These are phyloP conservation scores for Eriocheir sinensis DNA, from an alignment of 1,140 invertebrate species.

Conservation along the genomic window DNA sequence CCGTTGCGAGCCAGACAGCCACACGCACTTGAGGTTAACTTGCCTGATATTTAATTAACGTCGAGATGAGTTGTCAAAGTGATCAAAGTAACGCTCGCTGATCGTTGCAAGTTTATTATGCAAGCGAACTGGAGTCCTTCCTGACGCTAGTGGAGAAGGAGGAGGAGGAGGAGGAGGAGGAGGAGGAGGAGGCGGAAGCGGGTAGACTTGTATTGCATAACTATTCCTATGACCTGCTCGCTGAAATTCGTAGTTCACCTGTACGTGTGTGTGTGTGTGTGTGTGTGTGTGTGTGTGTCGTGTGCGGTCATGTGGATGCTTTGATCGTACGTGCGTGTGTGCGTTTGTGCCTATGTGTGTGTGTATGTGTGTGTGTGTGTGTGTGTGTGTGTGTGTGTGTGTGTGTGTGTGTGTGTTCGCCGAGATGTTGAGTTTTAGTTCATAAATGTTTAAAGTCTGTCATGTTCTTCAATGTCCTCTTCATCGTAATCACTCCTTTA, in stretches of 20 bases:
- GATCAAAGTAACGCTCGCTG: background rate
- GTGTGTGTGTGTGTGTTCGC: too few species aligned
- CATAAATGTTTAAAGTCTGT: too few species aligned
- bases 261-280: too few species aligned
- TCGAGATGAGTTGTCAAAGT: background rate
- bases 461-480: too few species aligned
- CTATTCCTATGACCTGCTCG: background rate
- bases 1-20: background rate
- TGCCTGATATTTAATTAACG: background rate
- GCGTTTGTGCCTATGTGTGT: background rate
- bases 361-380: conserved; percentile 5
- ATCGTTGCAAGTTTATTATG: background rate
- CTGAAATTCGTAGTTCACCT: background rate
- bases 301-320: too few species aligned
- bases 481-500: too few species aligned
- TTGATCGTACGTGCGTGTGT: background rate
- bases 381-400: background rate
- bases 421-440: background rate
- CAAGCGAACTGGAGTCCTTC: background rate
- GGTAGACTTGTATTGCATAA: too few species aligned
- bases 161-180: background rate
- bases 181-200: background rate
- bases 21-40: background rate
- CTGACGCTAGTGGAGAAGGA: background rate
- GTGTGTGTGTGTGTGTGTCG: background rate